These are phyloP conservation scores for Spicauda simplicius DNA, from an alignment of 2,888 invertebrate species.

Conservation along the genomic window DNA sequence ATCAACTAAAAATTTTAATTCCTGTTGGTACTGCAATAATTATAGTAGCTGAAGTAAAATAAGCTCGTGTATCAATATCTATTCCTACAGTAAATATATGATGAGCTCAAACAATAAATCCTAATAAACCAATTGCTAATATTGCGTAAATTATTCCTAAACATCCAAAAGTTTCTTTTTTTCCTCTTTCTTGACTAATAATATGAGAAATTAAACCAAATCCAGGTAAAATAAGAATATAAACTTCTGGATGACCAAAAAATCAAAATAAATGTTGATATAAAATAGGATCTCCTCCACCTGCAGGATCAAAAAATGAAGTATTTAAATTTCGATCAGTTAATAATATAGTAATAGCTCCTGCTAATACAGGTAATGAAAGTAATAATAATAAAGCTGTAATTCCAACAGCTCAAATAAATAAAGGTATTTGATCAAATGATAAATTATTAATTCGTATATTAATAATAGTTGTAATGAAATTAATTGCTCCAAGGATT, in stretches of 20 bases:
- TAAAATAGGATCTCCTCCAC: constrained; percentile 92
- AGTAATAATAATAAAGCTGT: constrained; percentile 84
- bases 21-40: constrained; percentile 94
- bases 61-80: constrained; percentile 93
- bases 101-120: constrained; percentile 94
- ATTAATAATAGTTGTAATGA: constrained; percentile 91
- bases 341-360: constrained; percentile 91
- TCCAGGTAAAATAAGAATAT: constrained; percentile 93
- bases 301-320: constrained; percentile 91
- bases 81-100: constrained; percentile 94
- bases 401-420: constrained; percentile 89
- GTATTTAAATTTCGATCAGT: constrained; percentile 93
- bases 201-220: constrained; percentile 93
- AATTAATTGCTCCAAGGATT: constrained; percentile 91
- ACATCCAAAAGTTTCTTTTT: constrained; percentile 89
- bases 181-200: constrained; percentile 89
- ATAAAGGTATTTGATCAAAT: constrained; percentile 88
- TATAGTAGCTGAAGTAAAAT: constrained; percentile 93
- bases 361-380: constrained; percentile 90
- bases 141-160: constrained; percentile 94
- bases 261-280: constrained; percentile 95
- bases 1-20: constrained; percentile 92
- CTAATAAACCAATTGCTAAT: constrained; percentile 91
- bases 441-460: constrained; percentile 86
- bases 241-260: constrained; percentile 95